A percentile compares a stretch with the other conserved stretches of the same genome.
Conservation (phyloP, 2,113 vertebrate genomes). For the Setophaga coronata region DNA sequence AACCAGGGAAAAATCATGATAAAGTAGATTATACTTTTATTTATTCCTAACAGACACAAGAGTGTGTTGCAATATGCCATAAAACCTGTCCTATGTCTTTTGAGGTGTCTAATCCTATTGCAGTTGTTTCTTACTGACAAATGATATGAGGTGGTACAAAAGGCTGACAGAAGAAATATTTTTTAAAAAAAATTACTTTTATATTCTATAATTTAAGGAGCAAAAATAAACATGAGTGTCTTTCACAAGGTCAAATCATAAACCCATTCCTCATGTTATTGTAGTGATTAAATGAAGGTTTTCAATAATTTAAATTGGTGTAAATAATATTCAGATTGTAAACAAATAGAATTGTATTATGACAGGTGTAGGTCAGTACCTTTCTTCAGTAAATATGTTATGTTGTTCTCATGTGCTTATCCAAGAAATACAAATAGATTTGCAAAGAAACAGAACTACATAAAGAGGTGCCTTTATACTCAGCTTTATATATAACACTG, state of each 20-base stretch:
- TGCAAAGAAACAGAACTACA: background rate
- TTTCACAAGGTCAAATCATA: background rate
- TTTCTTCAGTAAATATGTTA: background rate
- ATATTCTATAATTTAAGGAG: background rate
- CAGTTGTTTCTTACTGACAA: constrained; percentile 22
- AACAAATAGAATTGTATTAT: background rate
- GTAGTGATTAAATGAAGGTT: background rate
- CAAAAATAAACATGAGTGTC: background rate
- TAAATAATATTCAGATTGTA: background rate
- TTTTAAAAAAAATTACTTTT: background rate
- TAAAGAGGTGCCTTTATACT: background rate
- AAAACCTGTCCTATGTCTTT: background rate
- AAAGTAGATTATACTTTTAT: constrained; percentile 26
- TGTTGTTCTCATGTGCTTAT: background rate
- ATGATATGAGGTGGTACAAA: background rate
- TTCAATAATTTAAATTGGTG: background rate
- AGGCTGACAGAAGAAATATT: background rate
- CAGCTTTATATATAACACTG: background rate
- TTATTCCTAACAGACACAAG: background rate
- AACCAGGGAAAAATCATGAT: constrained; percentile 31
- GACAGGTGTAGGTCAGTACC: background rate
- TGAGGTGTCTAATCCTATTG: constrained; percentile 21
- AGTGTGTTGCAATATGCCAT: background rate
- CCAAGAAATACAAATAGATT: background rate
- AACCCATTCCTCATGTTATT: background rate